These are phyloP conservation scores for Apis cerana DNA, from an alignment of 1,140 invertebrate species.

Conservation along the genomic window DNA sequence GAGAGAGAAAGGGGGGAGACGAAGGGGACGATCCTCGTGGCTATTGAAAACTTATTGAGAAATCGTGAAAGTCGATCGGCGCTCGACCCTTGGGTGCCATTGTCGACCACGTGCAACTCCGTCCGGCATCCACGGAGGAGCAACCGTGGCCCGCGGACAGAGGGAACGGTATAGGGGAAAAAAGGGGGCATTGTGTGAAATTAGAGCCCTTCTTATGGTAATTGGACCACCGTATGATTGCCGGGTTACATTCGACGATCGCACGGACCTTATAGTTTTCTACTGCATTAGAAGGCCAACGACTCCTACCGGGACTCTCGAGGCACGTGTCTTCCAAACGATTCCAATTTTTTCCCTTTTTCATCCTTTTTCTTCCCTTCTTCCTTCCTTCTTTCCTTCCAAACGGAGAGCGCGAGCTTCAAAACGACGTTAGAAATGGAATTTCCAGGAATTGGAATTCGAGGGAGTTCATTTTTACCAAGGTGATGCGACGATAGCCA, in stretches of 20 bases:
- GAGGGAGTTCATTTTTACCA: too few relatives aligned
- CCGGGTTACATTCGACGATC: constrained; percentile 65
- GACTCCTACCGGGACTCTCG: constrained; percentile 45
- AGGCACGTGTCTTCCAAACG: constrained; percentile 54
- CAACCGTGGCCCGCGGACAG: constrained; percentile 34
- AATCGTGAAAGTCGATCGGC: constrained; percentile 72
- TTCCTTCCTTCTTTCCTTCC: background rate
- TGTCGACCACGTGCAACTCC: constrained; percentile 64
- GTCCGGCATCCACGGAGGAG: constrained; percentile 37
- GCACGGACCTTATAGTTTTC: constrained; percentile 62
- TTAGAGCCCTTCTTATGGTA: constrained; percentile 80
- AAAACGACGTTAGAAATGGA: background rate
- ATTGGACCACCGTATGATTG: constrained; percentile 78
- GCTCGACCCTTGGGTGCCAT: constrained; percentile 49
- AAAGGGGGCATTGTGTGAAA: constrained; percentile 74
- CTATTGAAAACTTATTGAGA: constrained; percentile 72
- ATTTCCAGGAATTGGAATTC: background rate
- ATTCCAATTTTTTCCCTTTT: constrained; percentile 7
- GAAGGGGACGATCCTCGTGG: constrained; percentile 30
- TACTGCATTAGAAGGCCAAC: constrained; percentile 65
- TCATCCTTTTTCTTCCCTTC: background rate
- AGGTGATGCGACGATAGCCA: background rate
- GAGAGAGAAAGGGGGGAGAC: too few relatives aligned
- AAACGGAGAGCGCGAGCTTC: background rate
- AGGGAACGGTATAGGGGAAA: constrained; percentile 27